Percentiles rank a stretch among this genome's conserved stretches.
These are phyloP conservation scores for Podiceps cristatus DNA, from an alignment of 2,113 vertebrate species.

Conservation along the genomic window DNA sequence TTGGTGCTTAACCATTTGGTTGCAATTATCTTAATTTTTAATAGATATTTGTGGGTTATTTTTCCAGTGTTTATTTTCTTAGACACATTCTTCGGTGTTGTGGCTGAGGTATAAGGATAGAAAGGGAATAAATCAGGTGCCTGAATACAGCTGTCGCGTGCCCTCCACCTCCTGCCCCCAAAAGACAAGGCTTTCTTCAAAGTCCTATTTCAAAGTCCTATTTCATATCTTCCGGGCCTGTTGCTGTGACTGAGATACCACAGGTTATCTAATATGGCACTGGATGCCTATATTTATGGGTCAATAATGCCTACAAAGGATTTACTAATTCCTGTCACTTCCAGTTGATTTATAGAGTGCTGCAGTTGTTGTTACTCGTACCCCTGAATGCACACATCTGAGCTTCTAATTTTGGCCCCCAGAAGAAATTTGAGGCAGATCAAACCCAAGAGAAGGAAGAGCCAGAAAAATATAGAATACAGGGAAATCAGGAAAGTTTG, in stretches of 20 bases:
- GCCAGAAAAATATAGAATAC: neutral
- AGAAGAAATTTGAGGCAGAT: neutral
- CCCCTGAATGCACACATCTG: neutral
- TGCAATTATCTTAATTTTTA: neutral
- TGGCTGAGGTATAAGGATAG: neutral
- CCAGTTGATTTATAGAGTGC: neutral
- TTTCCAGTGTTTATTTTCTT: neutral
- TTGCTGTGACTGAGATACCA: neutral
- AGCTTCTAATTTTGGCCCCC: neutral
- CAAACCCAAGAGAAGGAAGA: neutral
- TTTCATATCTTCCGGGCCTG: neutral
- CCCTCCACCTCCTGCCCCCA: neutral
- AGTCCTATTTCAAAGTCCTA: neutral
- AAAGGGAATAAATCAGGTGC: neutral
- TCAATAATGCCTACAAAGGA: neutral
- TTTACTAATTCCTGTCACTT: neutral
- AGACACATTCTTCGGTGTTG: neutral
- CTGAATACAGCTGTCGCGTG: neutral
- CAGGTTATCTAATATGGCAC: neutral
- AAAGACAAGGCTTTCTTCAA: neutral
- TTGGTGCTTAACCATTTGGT: neutral
- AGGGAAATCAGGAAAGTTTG: neutral
- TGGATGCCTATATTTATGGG: neutral
- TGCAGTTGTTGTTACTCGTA: neutral
- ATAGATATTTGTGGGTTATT: neutral